phyloP scores from a whole-genome alignment of 2,113 vertebrate genomes.

The Mesitornis unicolor region DNA sequence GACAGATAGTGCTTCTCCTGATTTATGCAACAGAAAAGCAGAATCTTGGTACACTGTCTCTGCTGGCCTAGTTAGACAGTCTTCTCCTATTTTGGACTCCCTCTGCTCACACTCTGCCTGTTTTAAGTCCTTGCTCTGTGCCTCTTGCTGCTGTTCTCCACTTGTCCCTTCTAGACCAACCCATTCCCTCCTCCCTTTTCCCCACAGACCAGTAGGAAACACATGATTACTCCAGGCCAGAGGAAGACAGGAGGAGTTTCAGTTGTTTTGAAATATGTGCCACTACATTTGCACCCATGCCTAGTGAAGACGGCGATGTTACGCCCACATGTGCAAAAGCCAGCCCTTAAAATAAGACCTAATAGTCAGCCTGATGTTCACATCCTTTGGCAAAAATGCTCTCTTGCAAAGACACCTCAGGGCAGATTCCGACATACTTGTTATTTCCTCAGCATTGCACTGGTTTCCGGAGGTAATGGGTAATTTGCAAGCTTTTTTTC shows the following conservation, averaged over 20 bases:
- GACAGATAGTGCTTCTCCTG: not conserved
- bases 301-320: rapidly evolving
- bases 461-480: not conserved
- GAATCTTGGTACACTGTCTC: not conserved
- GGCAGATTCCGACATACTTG: not conserved
- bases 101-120: not conserved
- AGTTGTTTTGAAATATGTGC: not conserved
- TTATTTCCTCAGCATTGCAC: not conserved
- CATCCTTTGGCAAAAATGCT: not conserved
- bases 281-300: not conserved
- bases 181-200: not conserved
- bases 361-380: not conserved
- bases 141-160: not conserved
- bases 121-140: not conserved
- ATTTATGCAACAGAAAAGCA: not conserved
- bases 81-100: not conserved
- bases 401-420: not conserved
- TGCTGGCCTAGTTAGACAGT: not conserved
- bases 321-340: not conserved
- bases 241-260: not conserved
- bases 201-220: not conserved
- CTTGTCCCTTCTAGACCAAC: not conserved
- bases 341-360: not conserved
- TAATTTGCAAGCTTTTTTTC: not conserved
- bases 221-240: not conserved